Conservation (phyloP, 2,888 invertebrate genomes). For the Cetonia aurata region DNA sequence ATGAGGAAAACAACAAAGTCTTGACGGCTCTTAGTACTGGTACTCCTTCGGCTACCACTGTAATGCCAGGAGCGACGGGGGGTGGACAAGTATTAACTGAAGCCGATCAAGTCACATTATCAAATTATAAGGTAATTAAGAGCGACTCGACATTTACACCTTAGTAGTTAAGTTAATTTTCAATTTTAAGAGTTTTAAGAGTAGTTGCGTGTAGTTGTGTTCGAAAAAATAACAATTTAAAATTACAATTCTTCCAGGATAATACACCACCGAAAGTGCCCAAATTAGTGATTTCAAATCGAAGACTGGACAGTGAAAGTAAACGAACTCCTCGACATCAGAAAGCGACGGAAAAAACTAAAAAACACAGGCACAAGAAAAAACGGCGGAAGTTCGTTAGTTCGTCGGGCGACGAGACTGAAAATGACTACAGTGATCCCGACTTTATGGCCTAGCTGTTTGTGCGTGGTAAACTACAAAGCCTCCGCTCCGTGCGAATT, state of each 20-base stretch:
- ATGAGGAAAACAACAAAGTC: constrained; percentile 72
- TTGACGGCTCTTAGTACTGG: constrained; percentile 54
- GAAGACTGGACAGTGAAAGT: constrained; percentile 64
- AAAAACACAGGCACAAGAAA: constrained; percentile 69
- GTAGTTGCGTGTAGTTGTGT: not conserved
- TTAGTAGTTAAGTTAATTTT: no score
- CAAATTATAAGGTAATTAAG: constrained; percentile 63
- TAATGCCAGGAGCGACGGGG: constrained; percentile 52
- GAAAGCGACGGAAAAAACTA: constrained; percentile 65
- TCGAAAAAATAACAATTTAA: not conserved
- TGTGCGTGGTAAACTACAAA: constrained; percentile 30
- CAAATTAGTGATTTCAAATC: constrained; percentile 68
- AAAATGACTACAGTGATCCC: constrained; percentile 76
- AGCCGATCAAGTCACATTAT: constrained; percentile 63
- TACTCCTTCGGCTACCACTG: constrained; percentile 51
- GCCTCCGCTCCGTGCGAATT: constrained; percentile 27
- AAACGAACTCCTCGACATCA: constrained; percentile 63
- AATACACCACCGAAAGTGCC: constrained; percentile 67
- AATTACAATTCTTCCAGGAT: constrained; percentile 56
- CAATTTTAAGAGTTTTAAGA: not conserved
- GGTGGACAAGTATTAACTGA: constrained; percentile 59
- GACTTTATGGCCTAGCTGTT: constrained; percentile 65
- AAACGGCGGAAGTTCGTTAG: constrained; percentile 71
- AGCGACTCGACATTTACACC: no score
- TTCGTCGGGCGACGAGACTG: constrained; percentile 74